Evolutionary conservation across 2,888 invertebrate genomes (phyloP).

Genomic region (Pachycephus smyrnensis): DNA sequence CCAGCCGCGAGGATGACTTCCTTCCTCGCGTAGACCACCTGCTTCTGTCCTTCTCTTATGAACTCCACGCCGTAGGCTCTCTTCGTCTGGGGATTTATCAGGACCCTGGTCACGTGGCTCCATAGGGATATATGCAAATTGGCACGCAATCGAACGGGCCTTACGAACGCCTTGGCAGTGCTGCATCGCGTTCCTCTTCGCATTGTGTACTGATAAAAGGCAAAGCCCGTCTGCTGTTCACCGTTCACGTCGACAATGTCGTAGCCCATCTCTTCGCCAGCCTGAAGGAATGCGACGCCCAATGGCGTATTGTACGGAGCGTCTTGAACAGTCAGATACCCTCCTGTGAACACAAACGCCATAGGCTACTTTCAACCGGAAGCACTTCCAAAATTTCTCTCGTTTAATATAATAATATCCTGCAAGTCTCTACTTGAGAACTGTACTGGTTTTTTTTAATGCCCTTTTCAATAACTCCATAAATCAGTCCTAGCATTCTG

Average conservation of each 20-base stretch:
- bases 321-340: constrained; percentile 82
- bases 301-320: constrained; percentile 85
- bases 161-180: constrained; percentile 85
- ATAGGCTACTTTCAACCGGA: not conserved
- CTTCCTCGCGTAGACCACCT: constrained; percentile 76
- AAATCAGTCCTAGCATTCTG: not conserved
- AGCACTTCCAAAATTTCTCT: not conserved
- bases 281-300: constrained; percentile 87
- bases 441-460: too few relatives aligned
- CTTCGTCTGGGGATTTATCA: constrained; percentile 79
- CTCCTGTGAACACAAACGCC: constrained; percentile 70
- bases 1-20: constrained; percentile 91
- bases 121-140: constrained; percentile 87
- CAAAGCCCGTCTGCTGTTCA: constrained; percentile 86
- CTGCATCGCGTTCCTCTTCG: constrained; percentile 86
- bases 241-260: constrained; percentile 89
- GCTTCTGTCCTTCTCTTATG: constrained; percentile 74
- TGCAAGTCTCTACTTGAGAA: too few relatives aligned
- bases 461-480: too few relatives aligned
- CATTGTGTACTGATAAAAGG: constrained; percentile 91
- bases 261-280: constrained; percentile 93
- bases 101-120: constrained; percentile 81
- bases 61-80: constrained; percentile 86
- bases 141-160: constrained; percentile 80
- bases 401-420: too few relatives aligned